Evolutionary conservation across 1,140 invertebrate genomes (phyloP).

Genomic region (Spodoptera frugiperda): DNA sequence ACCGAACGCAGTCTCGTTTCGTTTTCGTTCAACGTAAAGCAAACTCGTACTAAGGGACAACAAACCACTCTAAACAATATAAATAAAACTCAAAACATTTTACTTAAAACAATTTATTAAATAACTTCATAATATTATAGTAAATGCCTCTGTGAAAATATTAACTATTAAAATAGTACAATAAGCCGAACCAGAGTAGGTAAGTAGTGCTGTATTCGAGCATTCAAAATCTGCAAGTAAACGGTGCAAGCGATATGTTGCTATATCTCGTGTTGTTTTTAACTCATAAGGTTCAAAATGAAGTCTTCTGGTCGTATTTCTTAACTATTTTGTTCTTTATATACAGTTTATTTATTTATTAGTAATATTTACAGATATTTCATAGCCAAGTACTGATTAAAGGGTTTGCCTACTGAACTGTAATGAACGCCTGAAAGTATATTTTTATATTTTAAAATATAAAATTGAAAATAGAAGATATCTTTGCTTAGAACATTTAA

Average conservation of each 20-base stretch:
- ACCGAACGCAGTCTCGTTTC: too few species aligned
- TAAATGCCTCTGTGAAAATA: constrained; percentile 57
- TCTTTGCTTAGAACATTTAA: too few species aligned
- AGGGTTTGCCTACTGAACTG: constrained; percentile 3
- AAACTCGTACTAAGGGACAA: too few species aligned
- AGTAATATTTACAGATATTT: constrained; percentile 31
- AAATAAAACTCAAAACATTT: constrained; percentile 35
- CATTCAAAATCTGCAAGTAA: neutral
- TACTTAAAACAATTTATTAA: constrained; percentile 48
- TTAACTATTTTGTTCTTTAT: constrained; percentile 39
- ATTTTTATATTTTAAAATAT: too few species aligned
- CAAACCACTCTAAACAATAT: too few species aligned
- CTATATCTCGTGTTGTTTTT: too few species aligned
- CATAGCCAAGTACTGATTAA: neutral
- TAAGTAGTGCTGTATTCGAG: constrained; percentile 10
- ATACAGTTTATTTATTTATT: constrained; percentile 23
- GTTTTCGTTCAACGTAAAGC: too few species aligned
- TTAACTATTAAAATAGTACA: constrained; percentile 38
- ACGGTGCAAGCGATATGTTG: neutral
- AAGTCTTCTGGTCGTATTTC: constrained; percentile 6
- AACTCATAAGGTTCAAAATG: neutral
- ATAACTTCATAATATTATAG: constrained; percentile 34
- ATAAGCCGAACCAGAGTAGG: neutral
- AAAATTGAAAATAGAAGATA: too few species aligned
- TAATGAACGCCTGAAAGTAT: neutral